These are phyloP conservation scores for Polymixis flavicincta DNA, from an alignment of 2,888 invertebrate species.

Conservation along the genomic window DNA sequence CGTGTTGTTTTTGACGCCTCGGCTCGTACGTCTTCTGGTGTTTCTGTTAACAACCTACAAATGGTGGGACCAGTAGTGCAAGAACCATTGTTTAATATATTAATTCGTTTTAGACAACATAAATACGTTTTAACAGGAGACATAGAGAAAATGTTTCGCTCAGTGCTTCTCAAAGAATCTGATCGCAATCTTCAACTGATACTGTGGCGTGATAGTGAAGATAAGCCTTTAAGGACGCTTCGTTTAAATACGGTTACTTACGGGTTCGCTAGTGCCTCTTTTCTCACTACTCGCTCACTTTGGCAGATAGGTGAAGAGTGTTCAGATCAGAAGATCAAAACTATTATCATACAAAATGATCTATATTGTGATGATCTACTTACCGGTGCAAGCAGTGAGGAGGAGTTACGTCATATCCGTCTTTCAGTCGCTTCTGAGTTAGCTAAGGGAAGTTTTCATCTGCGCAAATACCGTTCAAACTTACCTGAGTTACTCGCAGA, in stretches of 20 bases:
- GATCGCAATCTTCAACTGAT: slow-evolving; percentile 18
- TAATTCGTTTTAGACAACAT: background rate
- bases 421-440: too few relatives aligned
- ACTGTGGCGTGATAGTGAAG: slow-evolving; percentile 16
- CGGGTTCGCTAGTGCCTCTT: slow-evolving; percentile 8
- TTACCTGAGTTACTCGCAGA: background rate
- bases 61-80: slow-evolving; percentile 16
- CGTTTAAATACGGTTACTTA: background rate
- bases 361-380: slow-evolving; percentile 8
- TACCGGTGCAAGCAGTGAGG: background rate
- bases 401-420: background rate
- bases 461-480: background rate
- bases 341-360: slow-evolving; percentile 1
- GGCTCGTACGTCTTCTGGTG: slow-evolving; percentile 13
- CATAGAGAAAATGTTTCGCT: slow-evolving; percentile 20
- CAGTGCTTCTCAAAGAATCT: background rate
- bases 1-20: slow-evolving; percentile 17
- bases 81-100: background rate
- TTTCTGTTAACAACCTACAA: slow-evolving; percentile 11
- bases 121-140: background rate
- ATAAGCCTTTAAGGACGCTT: background rate
- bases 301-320: slow-evolving; percentile 14
- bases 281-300: slow-evolving; percentile 7
- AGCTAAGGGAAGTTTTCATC: too few relatives aligned
- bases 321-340: background rate